Conservation (phyloP, 2,888 invertebrate species). For the Ophioninae sp. region DNA sequence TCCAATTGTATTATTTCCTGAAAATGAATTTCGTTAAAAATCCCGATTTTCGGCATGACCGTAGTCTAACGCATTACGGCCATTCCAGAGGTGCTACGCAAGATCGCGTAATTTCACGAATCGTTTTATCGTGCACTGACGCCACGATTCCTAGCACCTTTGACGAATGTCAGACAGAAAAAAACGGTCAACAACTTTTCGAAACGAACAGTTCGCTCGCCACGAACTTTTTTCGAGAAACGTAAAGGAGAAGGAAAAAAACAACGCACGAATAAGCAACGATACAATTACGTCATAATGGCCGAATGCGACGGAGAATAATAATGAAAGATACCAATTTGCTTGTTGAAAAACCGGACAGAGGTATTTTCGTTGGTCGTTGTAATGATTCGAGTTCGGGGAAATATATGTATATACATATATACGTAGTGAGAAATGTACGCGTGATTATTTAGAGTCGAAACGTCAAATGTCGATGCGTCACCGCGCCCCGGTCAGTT, state of each 20-base stretch:
- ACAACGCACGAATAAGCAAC: neutral
- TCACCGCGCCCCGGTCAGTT: conserved; percentile 62
- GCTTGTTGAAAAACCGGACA: neutral
- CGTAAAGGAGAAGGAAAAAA: neutral
- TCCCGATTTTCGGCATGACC: too few species aligned
- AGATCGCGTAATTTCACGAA: neutral
- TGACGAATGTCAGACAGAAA: neutral
- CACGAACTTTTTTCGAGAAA: neutral
- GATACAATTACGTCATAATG: conserved; percentile 8
- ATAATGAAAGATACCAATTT: conserved; percentile 13
- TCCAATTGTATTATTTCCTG: too few species aligned
- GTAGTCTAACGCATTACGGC: too few species aligned
- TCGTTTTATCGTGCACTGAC: neutral
- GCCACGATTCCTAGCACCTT: neutral
- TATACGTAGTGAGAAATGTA: conserved; percentile 7
- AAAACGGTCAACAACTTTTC: neutral
- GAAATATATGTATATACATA: conserved; percentile 1
- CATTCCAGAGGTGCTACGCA: neutral
- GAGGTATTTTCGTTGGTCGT: neutral
- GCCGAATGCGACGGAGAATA: neutral
- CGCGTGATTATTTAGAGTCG: conserved; percentile 6
- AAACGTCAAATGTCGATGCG: conserved; percentile 50
- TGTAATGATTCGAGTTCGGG: neutral
- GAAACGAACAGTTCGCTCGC: neutral
- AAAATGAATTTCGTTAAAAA: too few species aligned